phyloP scores from a whole-genome alignment of 2,888 invertebrate genomes.

The Ypsolopha sequella region DNA sequence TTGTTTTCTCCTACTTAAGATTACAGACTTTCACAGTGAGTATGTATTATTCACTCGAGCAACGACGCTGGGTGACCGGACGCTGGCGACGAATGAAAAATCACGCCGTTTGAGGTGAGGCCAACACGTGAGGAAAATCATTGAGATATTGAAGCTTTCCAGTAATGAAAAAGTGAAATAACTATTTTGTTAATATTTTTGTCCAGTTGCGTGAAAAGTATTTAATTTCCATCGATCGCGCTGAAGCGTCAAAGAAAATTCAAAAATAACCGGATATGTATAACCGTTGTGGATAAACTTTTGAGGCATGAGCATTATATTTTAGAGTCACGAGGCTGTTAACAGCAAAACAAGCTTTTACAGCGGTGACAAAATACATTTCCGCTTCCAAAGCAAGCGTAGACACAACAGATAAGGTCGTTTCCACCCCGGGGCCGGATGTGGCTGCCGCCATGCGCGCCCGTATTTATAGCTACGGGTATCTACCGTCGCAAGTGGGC shows the following conservation, averaged over 20 bases:
- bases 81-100: conserved; percentile 20
- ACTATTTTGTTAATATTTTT: not conserved
- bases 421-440: conserved; percentile 14
- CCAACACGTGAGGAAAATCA: not conserved
- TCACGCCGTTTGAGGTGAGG: conserved; percentile 5
- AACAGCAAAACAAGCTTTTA: not conserved
- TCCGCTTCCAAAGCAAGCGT: conserved; percentile 10
- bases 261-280: too few species aligned
- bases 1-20: too few species aligned
- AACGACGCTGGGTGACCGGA: conserved; percentile 18
- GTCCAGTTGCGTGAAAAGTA: not conserved
- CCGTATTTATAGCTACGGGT: conserved; percentile 5
- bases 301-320: not conserved
- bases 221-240: too few species aligned
- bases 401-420: conserved; percentile 14
- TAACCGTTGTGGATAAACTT: not conserved
- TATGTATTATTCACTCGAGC: conserved; percentile 27
- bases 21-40: too few species aligned
- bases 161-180: not conserved
- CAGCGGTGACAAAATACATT: conserved; percentile 12
- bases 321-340: not conserved
- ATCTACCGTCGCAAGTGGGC: conserved; percentile 3
- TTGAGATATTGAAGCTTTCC: not conserved
- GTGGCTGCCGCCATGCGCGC: conserved; percentile 7
- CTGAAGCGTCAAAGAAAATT: too few species aligned